Evolutionary conservation across 1,140 invertebrate species (phyloP).

Genomic region (Papilio polyxenes): DNA sequence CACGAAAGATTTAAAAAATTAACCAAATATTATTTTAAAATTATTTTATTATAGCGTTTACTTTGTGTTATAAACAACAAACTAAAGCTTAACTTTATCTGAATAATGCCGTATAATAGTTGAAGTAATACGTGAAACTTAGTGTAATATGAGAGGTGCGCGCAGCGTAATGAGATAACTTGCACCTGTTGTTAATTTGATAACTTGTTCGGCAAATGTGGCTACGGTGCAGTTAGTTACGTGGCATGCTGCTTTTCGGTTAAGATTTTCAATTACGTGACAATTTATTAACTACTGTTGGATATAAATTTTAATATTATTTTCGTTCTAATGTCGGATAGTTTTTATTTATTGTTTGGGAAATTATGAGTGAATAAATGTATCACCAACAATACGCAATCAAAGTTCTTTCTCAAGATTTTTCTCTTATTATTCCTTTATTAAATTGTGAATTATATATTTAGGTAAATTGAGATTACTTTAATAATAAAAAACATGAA

Average conservation of each 20-base stretch:
- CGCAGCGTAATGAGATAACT: constrained; percentile 32
- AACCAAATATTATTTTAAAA: neutral
- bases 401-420: no score
- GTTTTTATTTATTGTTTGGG: no score
- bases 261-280: constrained; percentile 17
- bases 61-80: constrained; percentile 6
- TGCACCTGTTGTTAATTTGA: constrained; percentile 38
- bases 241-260: constrained; percentile 11
- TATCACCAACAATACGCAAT: no score
- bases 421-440: no score
- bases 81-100: constrained; percentile 16
- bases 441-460: neutral
- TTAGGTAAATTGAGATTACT: neutral
- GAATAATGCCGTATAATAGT: constrained; percentile 17
- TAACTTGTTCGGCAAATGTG: constrained; percentile 22
- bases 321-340: neutral
- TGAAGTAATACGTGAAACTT: constrained; percentile 29
- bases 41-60: neutral
- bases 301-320: neutral
- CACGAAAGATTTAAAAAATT: no score
- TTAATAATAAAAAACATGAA: neutral
- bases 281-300: neutral
- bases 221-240: constrained; percentile 11
- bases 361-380: no score
- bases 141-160: constrained; percentile 14